Evolutionary conservation across 2,888 invertebrate species (phyloP).

Genomic region (Drosophila putrida): DNA sequence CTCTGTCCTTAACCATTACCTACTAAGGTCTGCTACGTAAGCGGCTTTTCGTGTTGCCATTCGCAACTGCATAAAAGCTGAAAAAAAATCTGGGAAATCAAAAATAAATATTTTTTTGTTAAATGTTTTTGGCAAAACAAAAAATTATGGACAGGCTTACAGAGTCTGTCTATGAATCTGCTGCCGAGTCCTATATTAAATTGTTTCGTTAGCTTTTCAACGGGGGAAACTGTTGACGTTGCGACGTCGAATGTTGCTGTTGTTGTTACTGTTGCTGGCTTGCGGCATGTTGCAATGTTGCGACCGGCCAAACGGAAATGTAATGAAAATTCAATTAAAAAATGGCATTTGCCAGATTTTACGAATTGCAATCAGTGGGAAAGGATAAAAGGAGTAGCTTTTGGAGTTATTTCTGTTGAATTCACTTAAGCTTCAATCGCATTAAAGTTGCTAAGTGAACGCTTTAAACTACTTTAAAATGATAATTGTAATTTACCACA

Average conservation of each 20-base stretch:
- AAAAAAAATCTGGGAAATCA: conserved; percentile 39
- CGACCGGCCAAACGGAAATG: conserved; percentile 70
- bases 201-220: conserved; percentile 57
- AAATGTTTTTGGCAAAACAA: conserved; percentile 47
- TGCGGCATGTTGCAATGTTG: conserved; percentile 46
- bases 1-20: not conserved
- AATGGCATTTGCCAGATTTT: conserved; percentile 76
- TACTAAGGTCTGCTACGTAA: conserved; percentile 61
- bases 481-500: conserved; percentile 9
- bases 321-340: conserved; percentile 80
- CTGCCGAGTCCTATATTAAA: conserved; percentile 60
- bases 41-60: conserved; percentile 70
- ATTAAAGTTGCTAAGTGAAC: not conserved
- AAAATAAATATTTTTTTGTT: conserved; percentile 37
- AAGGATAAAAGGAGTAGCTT: conserved; percentile 6
- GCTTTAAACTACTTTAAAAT: conserved; percentile 46
- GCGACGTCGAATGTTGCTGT: conserved; percentile 13
- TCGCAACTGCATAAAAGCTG: conserved; percentile 46
- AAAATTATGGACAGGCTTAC: conserved; percentile 53
- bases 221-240: conserved; percentile 9
- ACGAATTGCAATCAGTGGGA: conserved; percentile 40
- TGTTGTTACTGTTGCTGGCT: conserved; percentile 13
- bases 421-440: conserved; percentile 7
- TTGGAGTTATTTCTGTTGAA: conserved; percentile 11
- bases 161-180: conserved; percentile 23